Base-by-base conservation (phyloP, 2,797 vertebrate species). In the Mormyrops boulengeri region DNA sequence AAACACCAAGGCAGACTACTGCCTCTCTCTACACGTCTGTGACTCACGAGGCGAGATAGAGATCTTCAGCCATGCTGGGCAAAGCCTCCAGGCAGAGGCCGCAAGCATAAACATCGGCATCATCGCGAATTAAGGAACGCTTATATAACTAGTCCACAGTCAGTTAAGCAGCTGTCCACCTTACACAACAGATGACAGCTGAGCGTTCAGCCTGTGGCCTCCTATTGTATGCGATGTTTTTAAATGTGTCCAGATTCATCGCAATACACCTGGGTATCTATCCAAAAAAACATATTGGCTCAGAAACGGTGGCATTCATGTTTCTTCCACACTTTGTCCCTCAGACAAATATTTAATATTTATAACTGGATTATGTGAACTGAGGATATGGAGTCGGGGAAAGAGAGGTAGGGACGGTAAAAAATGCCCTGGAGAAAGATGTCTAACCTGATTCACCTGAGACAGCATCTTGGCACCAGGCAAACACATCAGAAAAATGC, bases 141-240 rank as follows among this genome's bases (percentile, higher is more conserved):
- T 82, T 82, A 82, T 82, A 82, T 82, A 82, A 82, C 77, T 47
- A 82, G 77, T 47, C 41, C 47, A n/a, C 77, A 41, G 17, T 82
- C 77, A 82, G 77, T 82, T 47, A 82, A 82, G 77, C 77, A 82
- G 77, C 77, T 82, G 77, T n/a, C 77, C 77, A 82, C 77, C 77
- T 82, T 82, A 82, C 77, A 82, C 77, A 47, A 82, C 77, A 19
- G 77, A 82, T 47, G 77, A 82, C 77, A 82, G 38, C 77, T 44
- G 77, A 82, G 77, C 77, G 2, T 47, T 47, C 38, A n/a, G 77
- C 77, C 41, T 19, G 17, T 3, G 7, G 41, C 77, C 41, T n/a
- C 77, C 41, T 82, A n/a, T 47, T 82, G 17, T 41, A 41, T 47
- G 41, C 19, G 38, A 82, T 47, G 77, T 4, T 9, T 82, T 47